A percentile compares a stretch with the other conserved stretches of the same genome.
Evolutionary conservation across 2,888 invertebrate genomes (phyloP).

Genomic region (Hyles lineata): DNA sequence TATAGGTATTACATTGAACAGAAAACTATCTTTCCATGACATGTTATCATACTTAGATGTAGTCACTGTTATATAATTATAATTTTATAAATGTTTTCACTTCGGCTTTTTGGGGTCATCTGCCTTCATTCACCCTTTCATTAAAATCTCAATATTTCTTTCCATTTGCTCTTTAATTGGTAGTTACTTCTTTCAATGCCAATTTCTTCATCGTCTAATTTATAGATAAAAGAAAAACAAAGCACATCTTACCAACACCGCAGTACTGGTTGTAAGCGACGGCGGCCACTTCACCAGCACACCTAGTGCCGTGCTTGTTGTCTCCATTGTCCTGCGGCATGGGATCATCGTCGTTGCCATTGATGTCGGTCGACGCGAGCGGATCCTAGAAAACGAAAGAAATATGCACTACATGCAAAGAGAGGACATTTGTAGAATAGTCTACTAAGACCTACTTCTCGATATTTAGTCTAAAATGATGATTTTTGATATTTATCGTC

Average conservation of each 20-base stretch:
- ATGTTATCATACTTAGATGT: no score
- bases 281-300: slow-evolving; percentile 99
- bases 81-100: no score
- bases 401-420: neutral
- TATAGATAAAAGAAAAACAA: neutral
- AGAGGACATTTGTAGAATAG: neutral
- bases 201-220: no score
- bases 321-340: slow-evolving; percentile 99
- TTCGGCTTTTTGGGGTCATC: no score
- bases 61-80: no score
- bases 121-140: no score
- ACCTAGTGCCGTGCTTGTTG: slow-evolving; percentile 99
- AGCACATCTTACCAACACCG: slow-evolving; percentile 88
- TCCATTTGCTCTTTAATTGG: no score
- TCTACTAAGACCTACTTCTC: neutral
- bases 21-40: neutral
- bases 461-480: no score
- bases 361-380: slow-evolving; percentile 97
- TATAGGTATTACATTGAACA: neutral
- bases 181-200: no score
- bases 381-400: slow-evolving; percentile 88
- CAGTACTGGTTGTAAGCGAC: slow-evolving; percentile 98
- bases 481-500: no score
- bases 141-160: no score
- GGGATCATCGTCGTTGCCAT: slow-evolving; percentile 98